Evolutionary conservation across 2,113 vertebrate species (phyloP), one percentile per base, ranked within the genome.

Genomic region (Forbesichthys papilliferus): DNA sequence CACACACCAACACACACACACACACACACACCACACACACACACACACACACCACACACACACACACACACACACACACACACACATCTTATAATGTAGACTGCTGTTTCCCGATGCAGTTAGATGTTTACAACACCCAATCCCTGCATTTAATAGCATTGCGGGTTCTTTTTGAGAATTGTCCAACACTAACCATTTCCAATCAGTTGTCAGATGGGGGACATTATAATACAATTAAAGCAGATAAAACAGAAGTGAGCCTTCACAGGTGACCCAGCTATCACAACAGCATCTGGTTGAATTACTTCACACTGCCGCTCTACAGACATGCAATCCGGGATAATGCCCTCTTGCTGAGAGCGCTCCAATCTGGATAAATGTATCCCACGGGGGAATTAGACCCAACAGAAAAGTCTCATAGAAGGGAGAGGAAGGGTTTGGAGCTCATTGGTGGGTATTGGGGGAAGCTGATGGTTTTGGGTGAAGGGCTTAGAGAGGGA

Each of bases 331-430:
- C 92, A 93, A 94, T 92, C 92, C 74, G 67, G 87, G 89, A 92
- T 93, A 93, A 94, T 93, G 91, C 89, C 90, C 79, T 90, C 91
- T 92, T 88, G 84, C 84, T 81, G 66, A 82, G 92, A 93, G 91
- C 89, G 85, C 89, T 91, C 80, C 91, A 93, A 92, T 93, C 91
- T 92, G 87, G 88, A 90, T 93, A 87, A 91, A 93, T 88, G 90
- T 78, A 86, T 88, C 85, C 91, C 88, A 64, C 68, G 83, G 85
- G 13, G 7, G 84, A 85, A 85, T 77, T 79, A 88, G 81, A 90
- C 92, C 83, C 88, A 83, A 64, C 77, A 68, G 78, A 68, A 77
- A 68, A 66, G 71, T 84, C 74, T 87, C 79, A 16, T 75, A 53
- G 81, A 66, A 73, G 5, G 60, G 63, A 61, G 78, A 62, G 84